Percentiles rank a stretch among this genome's conserved stretches.
These are phyloP conservation scores for Panagrolaimus sp. DNA, from an alignment of 1,140 invertebrate genomes.

Conservation along the genomic window DNA sequence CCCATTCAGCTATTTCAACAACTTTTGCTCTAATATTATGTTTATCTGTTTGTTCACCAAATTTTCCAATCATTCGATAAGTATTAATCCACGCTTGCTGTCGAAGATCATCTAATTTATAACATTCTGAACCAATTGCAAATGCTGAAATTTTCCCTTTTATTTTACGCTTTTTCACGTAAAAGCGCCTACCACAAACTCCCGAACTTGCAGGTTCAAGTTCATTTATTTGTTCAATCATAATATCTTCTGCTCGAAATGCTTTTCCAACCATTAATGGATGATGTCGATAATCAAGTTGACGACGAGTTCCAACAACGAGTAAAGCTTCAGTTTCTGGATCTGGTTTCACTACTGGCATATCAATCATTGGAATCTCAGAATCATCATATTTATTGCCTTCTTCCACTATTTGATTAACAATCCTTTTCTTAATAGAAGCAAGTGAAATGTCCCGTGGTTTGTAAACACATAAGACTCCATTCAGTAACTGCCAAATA, in stretches of 20 bases:
- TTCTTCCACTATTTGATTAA: slow-evolving; percentile 29
- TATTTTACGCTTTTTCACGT: slow-evolving; percentile 1
- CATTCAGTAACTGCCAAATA: slow-evolving; percentile 42
- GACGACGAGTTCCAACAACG: slow-evolving; percentile 43
- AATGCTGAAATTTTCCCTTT: slow-evolving; percentile 40
- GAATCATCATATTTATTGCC: slow-evolving; percentile 19
- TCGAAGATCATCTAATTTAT: slow-evolving; percentile 38
- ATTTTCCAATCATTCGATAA: slow-evolving; percentile 42
- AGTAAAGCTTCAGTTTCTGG: slow-evolving; percentile 40
- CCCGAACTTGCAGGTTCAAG: slow-evolving; percentile 52
- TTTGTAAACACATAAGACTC: slow-evolving; percentile 56
- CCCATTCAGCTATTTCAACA: slow-evolving; percentile 29
- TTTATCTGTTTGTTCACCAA: slow-evolving; percentile 41
- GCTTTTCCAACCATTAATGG: slow-evolving; percentile 12
- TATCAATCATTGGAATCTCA: slow-evolving; percentile 23
- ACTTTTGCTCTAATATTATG: slow-evolving; percentile 40
- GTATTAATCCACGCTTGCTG: slow-evolving; percentile 48
- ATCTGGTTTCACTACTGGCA: slow-evolving; percentile 53
- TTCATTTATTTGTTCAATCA: slow-evolving; percentile 7
- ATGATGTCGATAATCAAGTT: slow-evolving; percentile 47
- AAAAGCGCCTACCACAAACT: slow-evolving; percentile 47
- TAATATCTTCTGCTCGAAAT: slow-evolving; percentile 14
- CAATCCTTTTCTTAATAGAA: slow-evolving; percentile 38
- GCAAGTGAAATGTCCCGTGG: slow-evolving; percentile 49
- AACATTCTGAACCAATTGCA: slow-evolving; percentile 49